These are phyloP conservation scores for Sphyrna mokarran DNA, from an alignment of 2,113 vertebrate genomes.

Conservation along the genomic window DNA sequence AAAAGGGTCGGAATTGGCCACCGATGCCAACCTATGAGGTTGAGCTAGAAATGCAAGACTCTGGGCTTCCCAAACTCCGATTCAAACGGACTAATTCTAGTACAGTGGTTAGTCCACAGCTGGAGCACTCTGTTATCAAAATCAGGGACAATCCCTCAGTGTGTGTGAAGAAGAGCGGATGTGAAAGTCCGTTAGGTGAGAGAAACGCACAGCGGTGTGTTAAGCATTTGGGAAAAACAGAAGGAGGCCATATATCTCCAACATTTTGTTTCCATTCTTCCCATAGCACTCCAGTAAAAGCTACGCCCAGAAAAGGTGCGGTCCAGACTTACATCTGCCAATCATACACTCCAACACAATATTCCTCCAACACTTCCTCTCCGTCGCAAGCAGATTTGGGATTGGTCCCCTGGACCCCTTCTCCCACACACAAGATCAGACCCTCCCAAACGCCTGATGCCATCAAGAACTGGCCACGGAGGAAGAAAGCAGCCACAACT, in stretches of 20 bases:
- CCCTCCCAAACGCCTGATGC: conserved; percentile 63
- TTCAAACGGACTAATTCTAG: conserved; percentile 67
- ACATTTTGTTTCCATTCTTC: conserved; percentile 55
- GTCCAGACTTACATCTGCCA: conserved; percentile 88
- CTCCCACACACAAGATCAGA: conserved; percentile 74
- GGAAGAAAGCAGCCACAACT: conserved; percentile 64
- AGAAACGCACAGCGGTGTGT: conserved; percentile 49
- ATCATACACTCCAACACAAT: conserved; percentile 77
- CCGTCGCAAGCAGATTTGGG: conserved; percentile 53
- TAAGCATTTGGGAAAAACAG: conserved; percentile 53
- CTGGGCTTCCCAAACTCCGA: conserved; percentile 80
- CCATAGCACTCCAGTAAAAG: conserved; percentile 61
- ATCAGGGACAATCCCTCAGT: not conserved
- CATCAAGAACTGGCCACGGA: conserved; percentile 83
- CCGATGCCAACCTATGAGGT: conserved; percentile 65
- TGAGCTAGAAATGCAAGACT: conserved; percentile 78
- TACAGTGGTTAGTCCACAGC: conserved; percentile 41
- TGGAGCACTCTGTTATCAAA: conserved; percentile 33
- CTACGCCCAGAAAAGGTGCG: conserved; percentile 66
- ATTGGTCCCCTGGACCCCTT: conserved; percentile 64
- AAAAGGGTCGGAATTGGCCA: conserved; percentile 41
- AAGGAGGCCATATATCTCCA: conserved; percentile 61
- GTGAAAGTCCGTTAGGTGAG: conserved; percentile 54
- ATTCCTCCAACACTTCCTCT: conserved; percentile 55
- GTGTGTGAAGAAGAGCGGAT: conserved; percentile 39